phyloP scores from a whole-genome alignment of 2,113 vertebrate species.

The Acrocephalus kingi region DNA sequence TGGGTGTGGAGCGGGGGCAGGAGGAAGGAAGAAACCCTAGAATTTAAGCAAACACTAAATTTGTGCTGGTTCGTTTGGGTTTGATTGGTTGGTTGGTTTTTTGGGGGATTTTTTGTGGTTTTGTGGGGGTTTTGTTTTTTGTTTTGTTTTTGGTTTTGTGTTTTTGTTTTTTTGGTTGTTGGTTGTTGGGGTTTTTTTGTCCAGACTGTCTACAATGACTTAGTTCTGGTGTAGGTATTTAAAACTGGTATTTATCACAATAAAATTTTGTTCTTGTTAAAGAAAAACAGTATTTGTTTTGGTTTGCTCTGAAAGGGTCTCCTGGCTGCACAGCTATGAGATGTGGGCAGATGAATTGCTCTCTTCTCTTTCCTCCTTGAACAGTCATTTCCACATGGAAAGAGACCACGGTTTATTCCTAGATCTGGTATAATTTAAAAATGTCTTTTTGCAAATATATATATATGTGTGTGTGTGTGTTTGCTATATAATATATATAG shows the following conservation, averaged over 20 bases:
- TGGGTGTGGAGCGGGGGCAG: no score
- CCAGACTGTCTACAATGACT: not conserved
- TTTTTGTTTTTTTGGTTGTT: no score
- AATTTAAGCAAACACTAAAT: not conserved
- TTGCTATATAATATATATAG: not conserved
- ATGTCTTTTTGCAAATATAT: not conserved
- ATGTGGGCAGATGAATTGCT: not conserved
- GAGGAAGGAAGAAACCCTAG: rapidly evolving
- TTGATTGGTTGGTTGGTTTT: not conserved
- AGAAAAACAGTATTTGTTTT: not conserved
- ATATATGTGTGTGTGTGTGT: not conserved
- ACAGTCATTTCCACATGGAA: not conserved
- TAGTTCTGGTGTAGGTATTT: not conserved
- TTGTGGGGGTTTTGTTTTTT: no score
- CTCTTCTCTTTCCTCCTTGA: not conserved
- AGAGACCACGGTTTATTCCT: not conserved
- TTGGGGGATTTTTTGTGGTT: not conserved
- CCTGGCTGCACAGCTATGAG: not conserved
- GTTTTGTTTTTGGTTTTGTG: not conserved
- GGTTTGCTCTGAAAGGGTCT: not conserved
- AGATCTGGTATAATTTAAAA: not conserved
- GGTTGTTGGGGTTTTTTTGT: no score
- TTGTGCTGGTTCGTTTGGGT: not conserved
- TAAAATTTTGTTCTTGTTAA: not conserved
- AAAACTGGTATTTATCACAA: not conserved